Evolutionary conservation across 2,113 vertebrate genomes (phyloP).

Genomic region (Perognathus longimembris): DNA sequence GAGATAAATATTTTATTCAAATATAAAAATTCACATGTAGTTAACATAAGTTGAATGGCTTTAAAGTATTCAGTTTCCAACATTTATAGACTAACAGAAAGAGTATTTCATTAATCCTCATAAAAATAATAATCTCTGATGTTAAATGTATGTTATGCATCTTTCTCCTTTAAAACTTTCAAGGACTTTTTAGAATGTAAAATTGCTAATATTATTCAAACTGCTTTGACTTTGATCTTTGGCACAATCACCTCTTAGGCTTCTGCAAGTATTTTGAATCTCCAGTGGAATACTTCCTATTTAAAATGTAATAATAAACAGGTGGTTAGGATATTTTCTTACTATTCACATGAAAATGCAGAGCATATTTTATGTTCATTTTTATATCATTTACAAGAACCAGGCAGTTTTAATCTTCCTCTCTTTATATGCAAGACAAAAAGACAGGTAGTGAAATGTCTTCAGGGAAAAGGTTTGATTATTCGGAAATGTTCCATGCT

Average conservation of each 20-base stretch:
- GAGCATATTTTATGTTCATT: conserved; percentile 33
- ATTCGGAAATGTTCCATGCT: conserved; percentile 6
- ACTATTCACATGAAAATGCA: background rate
- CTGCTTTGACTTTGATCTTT: background rate
- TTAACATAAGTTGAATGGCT: conserved; percentile 63
- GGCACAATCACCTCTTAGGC: background rate
- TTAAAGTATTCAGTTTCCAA: conserved; percentile 63
- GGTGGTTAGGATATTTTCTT: conserved; percentile 53
- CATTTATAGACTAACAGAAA: conserved; percentile 58
- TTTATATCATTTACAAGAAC: conserved; percentile 31
- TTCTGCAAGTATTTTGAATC: background rate
- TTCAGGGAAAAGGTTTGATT: background rate
- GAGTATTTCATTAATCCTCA: conserved; percentile 60
- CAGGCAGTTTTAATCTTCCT: conserved; percentile 10
- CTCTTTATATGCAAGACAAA: conserved; percentile 47
- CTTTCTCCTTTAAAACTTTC: conserved; percentile 8
- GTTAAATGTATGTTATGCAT: background rate
- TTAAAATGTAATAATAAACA: background rate
- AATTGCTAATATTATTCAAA: background rate
- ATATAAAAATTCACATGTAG: conserved; percentile 65
- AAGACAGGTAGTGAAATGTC: conserved; percentile 59
- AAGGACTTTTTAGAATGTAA: background rate
- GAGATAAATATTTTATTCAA: conserved; percentile 19
- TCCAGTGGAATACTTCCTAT: background rate
- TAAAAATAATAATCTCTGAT: conserved; percentile 26